Evolutionary conservation across 2,113 vertebrate genomes (phyloP).

Genomic region (Brachyistius frenatus): DNA sequence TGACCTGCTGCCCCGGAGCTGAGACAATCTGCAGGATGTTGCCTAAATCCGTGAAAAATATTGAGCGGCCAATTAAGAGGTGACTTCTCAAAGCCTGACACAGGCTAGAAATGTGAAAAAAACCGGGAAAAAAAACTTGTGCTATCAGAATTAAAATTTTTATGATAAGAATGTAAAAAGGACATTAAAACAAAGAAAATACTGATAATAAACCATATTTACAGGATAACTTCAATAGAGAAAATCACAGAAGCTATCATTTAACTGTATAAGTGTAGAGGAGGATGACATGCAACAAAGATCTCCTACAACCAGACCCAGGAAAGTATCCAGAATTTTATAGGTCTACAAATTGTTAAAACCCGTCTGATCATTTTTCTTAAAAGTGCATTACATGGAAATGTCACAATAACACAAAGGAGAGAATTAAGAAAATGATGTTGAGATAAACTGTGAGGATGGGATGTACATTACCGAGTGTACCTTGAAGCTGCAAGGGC

Average conservation of each 20-base stretch:
- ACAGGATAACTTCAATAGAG: background rate
- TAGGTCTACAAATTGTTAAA: background rate
- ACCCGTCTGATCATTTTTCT: background rate
- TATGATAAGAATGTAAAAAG: background rate
- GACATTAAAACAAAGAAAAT: background rate
- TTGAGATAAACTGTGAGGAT: conserved; percentile 40
- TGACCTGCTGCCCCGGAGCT: conserved; percentile 90
- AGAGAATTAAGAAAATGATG: conserved; percentile 14
- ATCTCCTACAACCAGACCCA: too few species aligned
- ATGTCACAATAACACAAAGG: background rate
- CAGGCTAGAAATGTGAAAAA: background rate
- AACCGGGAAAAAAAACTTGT: background rate
- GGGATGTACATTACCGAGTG: conserved; percentile 74
- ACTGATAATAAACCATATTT: background rate
- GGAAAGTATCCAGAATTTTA: background rate
- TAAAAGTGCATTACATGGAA: background rate
- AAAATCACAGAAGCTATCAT: too few species aligned
- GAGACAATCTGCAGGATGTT: conserved; percentile 95
- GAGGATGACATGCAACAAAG: too few species aligned
- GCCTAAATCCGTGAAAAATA: conserved; percentile 80
- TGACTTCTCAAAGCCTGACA: background rate
- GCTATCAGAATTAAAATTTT: background rate
- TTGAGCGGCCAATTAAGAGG: background rate
- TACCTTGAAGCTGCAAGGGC: conserved; percentile 95
- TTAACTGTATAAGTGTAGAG: too few species aligned